phyloP scores from a whole-genome alignment of 2,113 vertebrate species.

The Dendrocopos noguchii region DNA sequence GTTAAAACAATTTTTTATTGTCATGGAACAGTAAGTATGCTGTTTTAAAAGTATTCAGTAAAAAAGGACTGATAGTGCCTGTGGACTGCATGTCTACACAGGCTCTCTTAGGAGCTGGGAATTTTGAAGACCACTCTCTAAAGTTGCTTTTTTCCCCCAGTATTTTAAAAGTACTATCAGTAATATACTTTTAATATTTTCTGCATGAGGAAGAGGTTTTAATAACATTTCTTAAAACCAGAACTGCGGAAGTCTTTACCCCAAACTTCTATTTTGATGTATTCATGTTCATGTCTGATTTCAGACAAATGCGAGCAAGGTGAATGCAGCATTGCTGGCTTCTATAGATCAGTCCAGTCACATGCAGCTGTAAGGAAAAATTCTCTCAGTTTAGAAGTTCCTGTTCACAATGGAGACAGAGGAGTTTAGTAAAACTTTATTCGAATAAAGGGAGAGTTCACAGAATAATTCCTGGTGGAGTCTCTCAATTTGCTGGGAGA shows the following conservation, averaged over 20 bases:
- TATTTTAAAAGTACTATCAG: neutral
- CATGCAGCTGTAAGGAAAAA: too few species aligned
- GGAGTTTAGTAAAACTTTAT: too few species aligned
- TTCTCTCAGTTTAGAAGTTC: too few species aligned
- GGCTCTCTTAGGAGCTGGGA: neutral
- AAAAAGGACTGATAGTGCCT: neutral
- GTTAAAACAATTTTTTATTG: neutral
- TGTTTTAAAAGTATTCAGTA: neutral
- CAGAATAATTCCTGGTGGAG: too few species aligned
- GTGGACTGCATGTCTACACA: neutral
- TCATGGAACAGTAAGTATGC: neutral
- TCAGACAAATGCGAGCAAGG: neutral
- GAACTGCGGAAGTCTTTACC: neutral
- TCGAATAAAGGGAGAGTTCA: too few species aligned
- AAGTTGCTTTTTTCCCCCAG: accelerated
- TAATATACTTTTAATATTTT: neutral
- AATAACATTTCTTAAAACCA: neutral
- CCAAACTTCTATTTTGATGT: neutral
- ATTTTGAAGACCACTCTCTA: neutral
- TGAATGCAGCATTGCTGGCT: neutral
- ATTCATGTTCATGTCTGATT: neutral
- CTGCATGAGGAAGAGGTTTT: neutral
- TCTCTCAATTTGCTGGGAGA: too few species aligned
- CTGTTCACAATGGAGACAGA: too few species aligned
- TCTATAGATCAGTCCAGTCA: neutral